phyloP scores from a whole-genome alignment of 2,888 invertebrate species.

The Yponomeuta plumbellus region DNA sequence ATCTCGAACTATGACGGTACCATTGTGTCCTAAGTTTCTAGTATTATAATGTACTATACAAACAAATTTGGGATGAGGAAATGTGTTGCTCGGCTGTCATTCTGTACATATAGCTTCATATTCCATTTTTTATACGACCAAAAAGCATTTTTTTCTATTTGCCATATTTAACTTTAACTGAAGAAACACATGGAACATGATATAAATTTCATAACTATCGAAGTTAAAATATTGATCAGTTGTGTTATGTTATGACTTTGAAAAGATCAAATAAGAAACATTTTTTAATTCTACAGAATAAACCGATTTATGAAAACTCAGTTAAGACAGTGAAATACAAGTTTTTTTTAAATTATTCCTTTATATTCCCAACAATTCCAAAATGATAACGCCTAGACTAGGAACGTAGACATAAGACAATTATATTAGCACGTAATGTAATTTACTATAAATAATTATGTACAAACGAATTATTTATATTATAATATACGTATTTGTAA shows the following conservation, averaged over 20 bases:
- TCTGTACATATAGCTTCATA: too few relatives aligned
- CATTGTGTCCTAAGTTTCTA: neutral
- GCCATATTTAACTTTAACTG: neutral
- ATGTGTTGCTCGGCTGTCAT: too few relatives aligned
- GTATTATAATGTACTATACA: neutral
- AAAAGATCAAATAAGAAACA: too few relatives aligned
- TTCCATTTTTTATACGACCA: neutral
- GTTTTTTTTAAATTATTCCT: too few relatives aligned
- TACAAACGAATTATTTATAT: conserved; percentile 14
- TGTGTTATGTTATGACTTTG: too few relatives aligned
- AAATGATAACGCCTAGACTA: conserved; percentile 8
- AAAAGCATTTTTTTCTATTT: neutral
- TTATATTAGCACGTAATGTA: conserved; percentile 6
- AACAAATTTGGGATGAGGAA: neutral
- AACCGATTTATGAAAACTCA: too few relatives aligned
- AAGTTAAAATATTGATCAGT: too few relatives aligned
- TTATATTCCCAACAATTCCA: conserved; percentile 3
- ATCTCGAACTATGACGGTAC: neutral
- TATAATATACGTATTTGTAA: conserved; percentile 11
- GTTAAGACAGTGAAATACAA: too few relatives aligned
- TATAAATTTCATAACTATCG: neutral
- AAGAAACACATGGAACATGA: neutral
- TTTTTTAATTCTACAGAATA: too few relatives aligned
- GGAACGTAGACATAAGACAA: conserved; percentile 7
- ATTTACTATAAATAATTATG: conserved; percentile 11